phyloP scores from a whole-genome alignment of 2,797 vertebrate species.

The Phaenicophaeus curvirostris region DNA sequence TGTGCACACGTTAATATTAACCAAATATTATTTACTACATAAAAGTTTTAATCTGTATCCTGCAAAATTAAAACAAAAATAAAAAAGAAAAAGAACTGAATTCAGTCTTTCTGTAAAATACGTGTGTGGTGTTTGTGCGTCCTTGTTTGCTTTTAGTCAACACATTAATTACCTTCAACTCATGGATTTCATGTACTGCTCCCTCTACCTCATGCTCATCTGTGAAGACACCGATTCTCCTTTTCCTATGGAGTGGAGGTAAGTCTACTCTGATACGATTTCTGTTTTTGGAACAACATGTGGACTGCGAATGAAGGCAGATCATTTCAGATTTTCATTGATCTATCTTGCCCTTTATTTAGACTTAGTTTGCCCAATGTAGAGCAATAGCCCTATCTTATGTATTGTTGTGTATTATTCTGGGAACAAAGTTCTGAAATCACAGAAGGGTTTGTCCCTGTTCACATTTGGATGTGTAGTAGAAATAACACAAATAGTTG shows the following conservation, averaged over 20 bases:
- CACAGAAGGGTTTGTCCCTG: not conserved
- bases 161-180: not conserved
- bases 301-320: not conserved
- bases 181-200: not conserved
- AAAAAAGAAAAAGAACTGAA: not conserved
- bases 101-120: not conserved
- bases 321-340: not conserved
- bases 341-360: not conserved
- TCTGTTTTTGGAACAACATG: not conserved
- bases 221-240: not conserved
- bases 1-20: not conserved
- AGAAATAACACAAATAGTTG: not conserved
- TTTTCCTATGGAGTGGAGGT: not conserved
- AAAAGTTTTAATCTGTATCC: not conserved
- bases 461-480: not conserved
- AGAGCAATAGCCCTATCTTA: not conserved
- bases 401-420: not conserved
- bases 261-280: not conserved
- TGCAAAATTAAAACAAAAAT: not conserved
- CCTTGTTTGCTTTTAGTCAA: not conserved
- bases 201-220: not conserved
- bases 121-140: not conserved
- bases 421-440: not conserved
- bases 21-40: not conserved
- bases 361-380: not conserved